A percentile compares a stretch with the other conserved stretches of the same genome.
These are phyloP conservation scores for Notothenia rossii DNA, from an alignment of 2,113 vertebrate genomes.

Conservation along the genomic window DNA sequence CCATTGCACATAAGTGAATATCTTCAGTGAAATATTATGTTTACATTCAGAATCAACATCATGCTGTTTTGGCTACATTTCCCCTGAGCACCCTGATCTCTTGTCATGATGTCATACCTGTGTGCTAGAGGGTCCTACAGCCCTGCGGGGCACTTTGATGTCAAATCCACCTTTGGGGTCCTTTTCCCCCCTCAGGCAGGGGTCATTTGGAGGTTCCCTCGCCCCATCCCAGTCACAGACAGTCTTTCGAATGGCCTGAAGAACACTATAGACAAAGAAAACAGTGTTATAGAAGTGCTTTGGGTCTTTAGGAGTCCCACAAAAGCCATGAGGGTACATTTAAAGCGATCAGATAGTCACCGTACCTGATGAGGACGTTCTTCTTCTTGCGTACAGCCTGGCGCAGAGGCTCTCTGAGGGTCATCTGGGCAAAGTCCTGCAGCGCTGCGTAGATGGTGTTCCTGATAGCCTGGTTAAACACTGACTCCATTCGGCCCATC, in stretches of 20 bases:
- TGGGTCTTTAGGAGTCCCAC: not conserved
- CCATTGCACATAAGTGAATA: not conserved
- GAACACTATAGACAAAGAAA: constrained; percentile 85
- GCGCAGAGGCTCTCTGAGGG: constrained; percentile 92
- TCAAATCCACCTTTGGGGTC: constrained; percentile 99
- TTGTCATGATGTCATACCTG: constrained; percentile 84
- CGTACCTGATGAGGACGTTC: constrained; percentile 97
- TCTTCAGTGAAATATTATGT: not conserved
- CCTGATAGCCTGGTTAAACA: constrained; percentile 98
- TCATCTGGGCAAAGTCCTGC: constrained; percentile 98
- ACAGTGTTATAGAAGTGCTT: not conserved
- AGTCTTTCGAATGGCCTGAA: constrained; percentile 98
- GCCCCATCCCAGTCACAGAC: constrained; percentile 99
- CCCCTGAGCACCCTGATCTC: not conserved
- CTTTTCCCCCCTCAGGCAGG: constrained; percentile 97
- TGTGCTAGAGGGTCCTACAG: constrained; percentile 98
- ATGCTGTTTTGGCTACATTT: not conserved
- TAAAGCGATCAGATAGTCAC: not conserved
- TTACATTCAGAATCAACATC: not conserved
- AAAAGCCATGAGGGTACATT: not conserved
- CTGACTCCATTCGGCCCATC: constrained; percentile 99
- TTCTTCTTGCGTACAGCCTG: constrained; percentile 99
- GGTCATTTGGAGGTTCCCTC: constrained; percentile 96
- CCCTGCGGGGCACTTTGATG: constrained; percentile 97
- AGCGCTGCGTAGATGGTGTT: constrained; percentile 98